A percentile compares a stretch with the other conserved stretches of the same genome.
Evolutionary conservation across 2,797 vertebrate genomes (phyloP).

Genomic region (Esox masquinongy): DNA sequence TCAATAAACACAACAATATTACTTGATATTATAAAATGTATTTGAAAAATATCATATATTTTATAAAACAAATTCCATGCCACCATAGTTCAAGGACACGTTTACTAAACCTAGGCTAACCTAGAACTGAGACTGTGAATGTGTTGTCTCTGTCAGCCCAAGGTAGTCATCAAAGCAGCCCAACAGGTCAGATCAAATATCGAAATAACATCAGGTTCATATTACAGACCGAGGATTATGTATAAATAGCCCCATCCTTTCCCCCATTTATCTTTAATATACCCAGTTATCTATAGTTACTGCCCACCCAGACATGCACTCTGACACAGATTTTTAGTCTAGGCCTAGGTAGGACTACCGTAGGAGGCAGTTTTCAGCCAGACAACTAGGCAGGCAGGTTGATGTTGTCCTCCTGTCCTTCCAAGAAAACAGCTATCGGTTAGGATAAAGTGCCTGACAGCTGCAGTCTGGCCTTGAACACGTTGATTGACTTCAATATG

Average conservation of each 20-base stretch:
- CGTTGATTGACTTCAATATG: conserved; percentile 57
- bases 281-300: conserved; percentile 49
- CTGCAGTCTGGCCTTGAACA: conserved; percentile 47
- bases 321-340: conserved; percentile 23
- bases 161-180: background rate
- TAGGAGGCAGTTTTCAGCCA: conserved; percentile 9
- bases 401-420: conserved; percentile 5
- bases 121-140: background rate
- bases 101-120: too few relatives aligned
- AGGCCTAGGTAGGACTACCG: background rate
- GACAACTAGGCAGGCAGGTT: background rate
- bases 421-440: background rate
- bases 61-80: too few relatives aligned
- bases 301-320: conserved; percentile 18
- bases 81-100: too few relatives aligned
- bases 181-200: conserved; percentile 37
- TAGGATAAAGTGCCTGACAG: background rate
- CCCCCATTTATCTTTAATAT: conserved; percentile 44
- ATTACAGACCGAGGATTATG: conserved; percentile 17
- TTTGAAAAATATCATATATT: too few relatives aligned
- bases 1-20: too few relatives aligned
- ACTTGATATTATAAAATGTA: too few relatives aligned
- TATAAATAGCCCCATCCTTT: conserved; percentile 46
- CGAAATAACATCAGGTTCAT: conserved; percentile 24
- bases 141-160: background rate